Conservation (phyloP, 2,113 vertebrate species). For the rat (Rattus norvegicus) region DNA sequence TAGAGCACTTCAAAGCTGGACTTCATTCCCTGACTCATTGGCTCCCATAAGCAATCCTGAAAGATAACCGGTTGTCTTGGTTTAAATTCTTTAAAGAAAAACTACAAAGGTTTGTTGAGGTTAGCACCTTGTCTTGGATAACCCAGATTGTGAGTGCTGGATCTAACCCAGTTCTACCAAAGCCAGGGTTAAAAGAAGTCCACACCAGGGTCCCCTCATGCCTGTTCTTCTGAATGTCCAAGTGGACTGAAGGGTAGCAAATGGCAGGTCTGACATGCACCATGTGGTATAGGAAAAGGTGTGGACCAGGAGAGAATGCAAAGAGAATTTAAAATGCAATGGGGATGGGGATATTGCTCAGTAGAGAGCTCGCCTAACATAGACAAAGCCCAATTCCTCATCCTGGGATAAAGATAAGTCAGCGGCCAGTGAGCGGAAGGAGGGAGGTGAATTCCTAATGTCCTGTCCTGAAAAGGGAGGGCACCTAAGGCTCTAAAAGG, state of each 20-base stretch:
- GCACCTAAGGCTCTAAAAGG: neutral
- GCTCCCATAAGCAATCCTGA: neutral
- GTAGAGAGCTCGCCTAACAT: neutral
- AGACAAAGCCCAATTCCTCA: neutral
- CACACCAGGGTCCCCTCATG: neutral
- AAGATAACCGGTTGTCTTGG: neutral
- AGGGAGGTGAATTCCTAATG: too few species aligned
- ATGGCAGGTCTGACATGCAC: neutral
- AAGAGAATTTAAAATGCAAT: neutral
- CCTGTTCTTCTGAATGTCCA: neutral
- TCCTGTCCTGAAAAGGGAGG: neutral
- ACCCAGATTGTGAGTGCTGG: neutral
- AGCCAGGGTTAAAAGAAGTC: neutral
- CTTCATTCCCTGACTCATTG: neutral
- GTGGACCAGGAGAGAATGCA: neutral
- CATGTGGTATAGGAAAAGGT: too few species aligned
- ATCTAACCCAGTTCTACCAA: neutral
- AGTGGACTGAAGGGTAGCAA: neutral
- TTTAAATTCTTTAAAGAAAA: constrained; percentile 49
- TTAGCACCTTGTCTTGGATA: neutral
- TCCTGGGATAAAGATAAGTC: neutral
- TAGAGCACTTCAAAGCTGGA: neutral
- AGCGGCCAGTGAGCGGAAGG: neutral
- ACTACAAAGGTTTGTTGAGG: neutral
- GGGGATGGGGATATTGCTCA: too few species aligned